Percentiles rank a stretch among this genome's conserved stretches.
Evolutionary conservation across 2,113 vertebrate genomes (phyloP).

Genomic region (Sardina pilchardus): DNA sequence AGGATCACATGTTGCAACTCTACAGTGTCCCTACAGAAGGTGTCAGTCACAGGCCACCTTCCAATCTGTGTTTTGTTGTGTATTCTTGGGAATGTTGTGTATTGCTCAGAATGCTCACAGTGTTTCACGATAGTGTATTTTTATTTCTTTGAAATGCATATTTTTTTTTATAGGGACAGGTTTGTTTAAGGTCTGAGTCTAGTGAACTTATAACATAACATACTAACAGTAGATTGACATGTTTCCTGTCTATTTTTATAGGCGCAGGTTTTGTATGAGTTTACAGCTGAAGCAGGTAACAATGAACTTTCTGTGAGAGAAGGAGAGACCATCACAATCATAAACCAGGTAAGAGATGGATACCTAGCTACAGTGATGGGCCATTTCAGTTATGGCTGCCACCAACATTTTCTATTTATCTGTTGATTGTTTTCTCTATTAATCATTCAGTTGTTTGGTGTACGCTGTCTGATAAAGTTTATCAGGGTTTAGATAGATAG

Average conservation of each 20-base stretch:
- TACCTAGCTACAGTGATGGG: not conserved
- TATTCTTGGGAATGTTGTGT: not conserved
- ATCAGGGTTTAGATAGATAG: too few species aligned
- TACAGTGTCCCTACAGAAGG: not conserved
- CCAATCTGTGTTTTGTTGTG: not conserved
- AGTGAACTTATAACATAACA: too few species aligned
- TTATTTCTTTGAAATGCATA: too few species aligned
- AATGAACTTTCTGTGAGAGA: slow-evolving; percentile 81
- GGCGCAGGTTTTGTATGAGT: slow-evolving; percentile 81
- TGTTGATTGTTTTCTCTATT: not conserved
- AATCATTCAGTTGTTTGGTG: not conserved
- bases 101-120: too few species aligned
- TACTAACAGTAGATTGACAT: not conserved
- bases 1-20: not conserved
- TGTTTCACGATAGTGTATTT: too few species aligned
- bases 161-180: too few species aligned
- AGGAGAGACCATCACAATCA: slow-evolving; percentile 80
- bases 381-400: too few species aligned
- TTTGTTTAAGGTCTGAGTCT: too few species aligned
- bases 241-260: not conserved
- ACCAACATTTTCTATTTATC: too few species aligned
- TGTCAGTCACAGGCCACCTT: not conserved
- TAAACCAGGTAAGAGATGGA: slow-evolving; percentile 73
- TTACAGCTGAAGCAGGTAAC: slow-evolving; percentile 84
- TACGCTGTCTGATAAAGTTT: too few species aligned